Base-by-base conservation (phyloP, 2,797 vertebrate genomes). In the Nannoperca obscura region DNA sequence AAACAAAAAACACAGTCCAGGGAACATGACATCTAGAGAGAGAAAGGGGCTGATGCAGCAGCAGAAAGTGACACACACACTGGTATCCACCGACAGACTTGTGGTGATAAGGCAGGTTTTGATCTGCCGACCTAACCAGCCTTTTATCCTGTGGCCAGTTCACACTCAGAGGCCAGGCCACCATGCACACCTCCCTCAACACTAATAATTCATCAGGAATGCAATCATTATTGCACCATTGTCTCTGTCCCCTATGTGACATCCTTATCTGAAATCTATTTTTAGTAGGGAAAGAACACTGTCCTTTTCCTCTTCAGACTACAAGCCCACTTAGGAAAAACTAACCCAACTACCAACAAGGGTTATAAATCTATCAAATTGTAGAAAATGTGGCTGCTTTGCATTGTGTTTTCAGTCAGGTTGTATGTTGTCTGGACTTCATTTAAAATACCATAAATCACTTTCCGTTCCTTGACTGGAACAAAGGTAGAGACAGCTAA, bases 251-350 rank as follows among this genome's bases (percentile, higher is more conserved):
- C 78, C 71, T 60, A 24, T 77, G 73, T 85, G 59, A 79, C 81
- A 78, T 74, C 54, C 90, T 91, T 93, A 92, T 91, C 91, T 83
- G 13, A 68, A 62, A 81, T 82, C 89, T 90, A 86, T 90, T 87
- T 83, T 81, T 50, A 74, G 76, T 59, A 54, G 46, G 4, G 10
- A 38, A 65, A 42, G 78, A 57, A 57, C 72, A 53, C 50, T 38
- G 30, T 3, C 49, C 17, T 22, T 78, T 78, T 65, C 36, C 65
- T 81, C 44, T 22, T 72, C 15, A n/a, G 55, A 50, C 78, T 70
- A 65, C 24, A 78, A 76, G 64, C 64, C 81, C 49, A 80, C 69
- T 79, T 11, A 77, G 62, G n/a, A 75, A 80, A 49, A 50, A n/a
- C 24, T 15, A 12, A 77, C 13, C 14, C 20, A 1, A 36, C 53